A percentile compares a stretch with the other conserved stretches of the same genome.
Conservation (phyloP, 2,888 invertebrate species). For the Anticlea derivata region DNA sequence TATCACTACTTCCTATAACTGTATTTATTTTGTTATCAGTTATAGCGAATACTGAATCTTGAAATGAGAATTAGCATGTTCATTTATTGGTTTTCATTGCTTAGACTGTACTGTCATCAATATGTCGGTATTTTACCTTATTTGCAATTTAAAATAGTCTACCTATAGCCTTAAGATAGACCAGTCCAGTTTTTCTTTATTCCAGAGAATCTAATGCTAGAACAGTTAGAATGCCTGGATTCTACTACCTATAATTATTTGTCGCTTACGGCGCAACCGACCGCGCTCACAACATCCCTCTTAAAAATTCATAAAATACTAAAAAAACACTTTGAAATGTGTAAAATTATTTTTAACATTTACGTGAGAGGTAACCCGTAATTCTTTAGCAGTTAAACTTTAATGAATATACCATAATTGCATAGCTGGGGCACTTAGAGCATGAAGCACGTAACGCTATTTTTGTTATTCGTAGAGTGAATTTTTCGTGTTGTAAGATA, state of each 20-base stretch:
- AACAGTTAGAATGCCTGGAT: constrained; percentile 8
- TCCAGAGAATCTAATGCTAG: constrained; percentile 7
- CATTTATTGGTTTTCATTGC: no score
- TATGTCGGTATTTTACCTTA: no score
- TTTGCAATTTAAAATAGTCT: no score
- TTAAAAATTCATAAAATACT: constrained; percentile 22
- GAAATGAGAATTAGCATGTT: no score
- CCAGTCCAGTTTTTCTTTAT: constrained; percentile 3
- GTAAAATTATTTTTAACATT: constrained; percentile 49
- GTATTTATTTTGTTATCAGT: no score
- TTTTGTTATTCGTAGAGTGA: constrained; percentile 29
- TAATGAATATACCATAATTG: constrained; percentile 58
- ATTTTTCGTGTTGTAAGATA: constrained; percentile 35
- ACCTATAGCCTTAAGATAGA: neutral
- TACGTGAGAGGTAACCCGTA: constrained; percentile 42
- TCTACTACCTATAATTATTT: constrained; percentile 29
- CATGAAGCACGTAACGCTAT: constrained; percentile 55
- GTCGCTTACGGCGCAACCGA: constrained; percentile 28
- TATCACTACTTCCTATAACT: no score
- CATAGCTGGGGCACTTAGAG: constrained; percentile 52
- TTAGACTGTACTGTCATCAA: no score
- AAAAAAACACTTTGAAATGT: constrained; percentile 34
- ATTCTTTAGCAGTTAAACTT: constrained; percentile 54
- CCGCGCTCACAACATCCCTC: constrained; percentile 4
- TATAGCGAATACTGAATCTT: no score